Conservation (phyloP, 2,888 invertebrate species). For the Temnothorax ravouxi region DNA sequence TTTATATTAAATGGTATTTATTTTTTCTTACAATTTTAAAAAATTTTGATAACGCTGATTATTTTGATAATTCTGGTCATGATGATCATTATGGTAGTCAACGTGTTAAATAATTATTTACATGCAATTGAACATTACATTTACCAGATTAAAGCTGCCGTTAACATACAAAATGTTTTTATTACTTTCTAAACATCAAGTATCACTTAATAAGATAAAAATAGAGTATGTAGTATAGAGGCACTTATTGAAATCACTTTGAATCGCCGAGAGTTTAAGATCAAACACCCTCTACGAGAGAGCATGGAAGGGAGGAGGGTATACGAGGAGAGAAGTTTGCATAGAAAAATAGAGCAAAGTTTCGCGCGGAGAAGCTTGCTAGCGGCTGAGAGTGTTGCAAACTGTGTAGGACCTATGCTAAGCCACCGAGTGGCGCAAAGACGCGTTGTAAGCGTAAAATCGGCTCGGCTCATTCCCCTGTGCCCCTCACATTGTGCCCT, state of each 20-base stretch:
- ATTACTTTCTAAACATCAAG: neutral
- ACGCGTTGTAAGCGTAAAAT: conserved; percentile 52
- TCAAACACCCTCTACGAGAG: neutral
- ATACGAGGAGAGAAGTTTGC: neutral
- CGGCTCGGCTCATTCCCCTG: conserved; percentile 3
- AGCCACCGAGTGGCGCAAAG: conserved; percentile 22
- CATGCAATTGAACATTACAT: neutral
- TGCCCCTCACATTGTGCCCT: neutral
- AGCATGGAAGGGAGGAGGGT: too few species aligned
- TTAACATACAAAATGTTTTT: neutral
- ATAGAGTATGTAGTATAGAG: neutral
- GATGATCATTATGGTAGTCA: neutral
- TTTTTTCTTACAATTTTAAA: neutral
- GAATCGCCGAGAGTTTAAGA: neutral
- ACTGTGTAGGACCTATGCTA: conserved; percentile 35
- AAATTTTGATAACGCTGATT: neutral
- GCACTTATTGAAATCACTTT: conserved; percentile 1
- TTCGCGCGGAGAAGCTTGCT: neutral
- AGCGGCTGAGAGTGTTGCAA: conserved; percentile 8
- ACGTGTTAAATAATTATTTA: neutral
- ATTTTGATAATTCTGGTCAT: too few species aligned
- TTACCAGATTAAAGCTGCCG: neutral
- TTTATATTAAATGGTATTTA: neutral
- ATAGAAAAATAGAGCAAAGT: conserved; percentile 21
- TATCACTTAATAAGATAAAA: conserved; percentile 8